Conservation (phyloP, 2,888 invertebrate species). For the Epistrophella euchroma region DNA sequence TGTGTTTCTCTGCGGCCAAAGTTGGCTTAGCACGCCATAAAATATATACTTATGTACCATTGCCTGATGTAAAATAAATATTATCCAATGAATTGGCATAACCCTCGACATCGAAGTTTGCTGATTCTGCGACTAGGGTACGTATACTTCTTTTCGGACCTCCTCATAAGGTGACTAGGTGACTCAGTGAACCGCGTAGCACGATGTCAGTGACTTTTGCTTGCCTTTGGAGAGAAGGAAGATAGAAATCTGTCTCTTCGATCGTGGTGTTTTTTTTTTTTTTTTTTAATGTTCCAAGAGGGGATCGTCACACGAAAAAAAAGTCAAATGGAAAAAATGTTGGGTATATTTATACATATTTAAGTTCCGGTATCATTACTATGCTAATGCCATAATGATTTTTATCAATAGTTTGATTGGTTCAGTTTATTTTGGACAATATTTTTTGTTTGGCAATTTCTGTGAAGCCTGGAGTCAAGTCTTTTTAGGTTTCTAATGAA, state of each 20-base stretch:
- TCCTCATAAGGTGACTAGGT: conserved; percentile 56
- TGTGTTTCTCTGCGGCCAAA: conserved; percentile 23
- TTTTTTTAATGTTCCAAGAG: not conserved
- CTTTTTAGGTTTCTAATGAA: conserved; percentile 18
- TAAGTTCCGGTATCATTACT: conserved; percentile 71
- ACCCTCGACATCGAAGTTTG: conserved; percentile 65
- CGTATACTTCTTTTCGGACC: conserved; percentile 23
- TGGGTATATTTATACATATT: conserved; percentile 26
- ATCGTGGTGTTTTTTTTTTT: conserved; percentile 11
- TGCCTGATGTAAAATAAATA: conserved; percentile 34
- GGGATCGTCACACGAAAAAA: conserved; percentile 17
- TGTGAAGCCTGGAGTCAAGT: not conserved
- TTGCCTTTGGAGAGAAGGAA: conserved; percentile 24
- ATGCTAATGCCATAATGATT: conserved; percentile 62
- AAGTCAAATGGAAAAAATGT: conserved; percentile 1
- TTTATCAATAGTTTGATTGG: conserved; percentile 55
- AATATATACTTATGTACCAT: not conserved
- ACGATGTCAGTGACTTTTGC: conserved; percentile 27
- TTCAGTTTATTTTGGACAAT: conserved; percentile 32
- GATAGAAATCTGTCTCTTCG: conserved; percentile 66
- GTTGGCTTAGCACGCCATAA: conserved; percentile 56
- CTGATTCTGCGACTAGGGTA: conserved; percentile 1
- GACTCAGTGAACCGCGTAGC: conserved; percentile 65
- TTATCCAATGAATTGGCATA: conserved; percentile 70
- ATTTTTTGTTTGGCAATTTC: conserved; percentile 43